Conservation (phyloP, 1,140 invertebrate species). For the Drosophila mauritiana region DNA sequence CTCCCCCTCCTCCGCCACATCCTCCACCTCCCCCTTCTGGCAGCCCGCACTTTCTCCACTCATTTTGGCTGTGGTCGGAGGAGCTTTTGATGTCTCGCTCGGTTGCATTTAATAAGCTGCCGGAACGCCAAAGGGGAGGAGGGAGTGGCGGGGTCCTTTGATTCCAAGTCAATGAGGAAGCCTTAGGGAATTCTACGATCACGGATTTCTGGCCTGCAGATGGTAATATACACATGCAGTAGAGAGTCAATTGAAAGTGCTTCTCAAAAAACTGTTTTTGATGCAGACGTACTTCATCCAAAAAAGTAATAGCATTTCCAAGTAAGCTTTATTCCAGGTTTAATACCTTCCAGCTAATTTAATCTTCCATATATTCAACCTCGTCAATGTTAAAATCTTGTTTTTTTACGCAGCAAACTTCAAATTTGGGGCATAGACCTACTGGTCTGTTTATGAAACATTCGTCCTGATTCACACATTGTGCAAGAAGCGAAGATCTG, state of each 20-base stretch:
- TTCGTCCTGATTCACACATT: not conserved
- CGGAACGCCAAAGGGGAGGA: not conserved
- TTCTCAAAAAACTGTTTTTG: no score
- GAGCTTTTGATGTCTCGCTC: conserved; percentile 70
- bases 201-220: not conserved
- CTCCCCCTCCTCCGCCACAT: not conserved
- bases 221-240: not conserved
- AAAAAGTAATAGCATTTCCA: no score
- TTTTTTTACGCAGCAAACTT: conserved; percentile 7
- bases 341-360: no score
- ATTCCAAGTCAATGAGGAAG: conserved; percentile 34
- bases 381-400: not conserved
- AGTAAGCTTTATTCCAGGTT: no score
- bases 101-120: conserved; percentile 73
- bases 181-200: conserved; percentile 2
- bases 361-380: not conserved
- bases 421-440: not conserved
- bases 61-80: conserved; percentile 42
- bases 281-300: no score
- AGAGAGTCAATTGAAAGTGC: not conserved
- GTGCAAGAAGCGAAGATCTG: not conserved
- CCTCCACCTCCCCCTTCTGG: not conserved
- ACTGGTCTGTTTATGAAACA: not conserved
- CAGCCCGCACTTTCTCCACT: conserved; percentile 11
- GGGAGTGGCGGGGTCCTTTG: conserved; percentile 23